Conservation (phyloP, 1,140 invertebrate genomes). For the Hyles euphorbiae region DNA sequence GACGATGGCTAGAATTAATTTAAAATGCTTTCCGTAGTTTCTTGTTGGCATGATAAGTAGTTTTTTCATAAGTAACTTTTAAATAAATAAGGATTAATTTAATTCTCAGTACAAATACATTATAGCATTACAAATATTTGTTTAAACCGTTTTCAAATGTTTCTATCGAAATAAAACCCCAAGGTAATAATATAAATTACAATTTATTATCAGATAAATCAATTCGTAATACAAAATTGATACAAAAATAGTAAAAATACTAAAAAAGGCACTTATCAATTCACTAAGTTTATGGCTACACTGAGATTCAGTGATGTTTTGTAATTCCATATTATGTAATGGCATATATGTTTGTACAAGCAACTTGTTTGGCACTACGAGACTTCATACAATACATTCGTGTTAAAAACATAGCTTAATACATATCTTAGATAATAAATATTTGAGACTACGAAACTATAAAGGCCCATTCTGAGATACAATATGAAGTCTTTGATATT, state of each 20-base stretch:
- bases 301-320: constrained; percentile 7
- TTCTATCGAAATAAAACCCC: neutral
- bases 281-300: constrained; percentile 5
- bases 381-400: constrained; percentile 22
- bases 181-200: neutral
- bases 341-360: constrained; percentile 55
- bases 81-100: too few relatives aligned
- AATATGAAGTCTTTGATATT: too few relatives aligned
- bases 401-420: too few relatives aligned
- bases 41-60: too few relatives aligned
- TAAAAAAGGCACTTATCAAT: constrained; percentile 3
- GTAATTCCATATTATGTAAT: constrained; percentile 20
- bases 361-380: constrained; percentile 53
- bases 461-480: too few relatives aligned
- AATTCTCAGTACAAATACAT: too few relatives aligned
- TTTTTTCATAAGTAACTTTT: too few relatives aligned
- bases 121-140: neutral
- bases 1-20: too few relatives aligned
- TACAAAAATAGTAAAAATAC: constrained; percentile 7
- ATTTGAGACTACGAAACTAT: neutral
- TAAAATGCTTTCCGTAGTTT: too few relatives aligned
- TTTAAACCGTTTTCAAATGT: neutral
- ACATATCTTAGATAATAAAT: constrained; percentile 3
- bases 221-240: neutral
- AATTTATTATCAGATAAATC: neutral